phyloP scores from a whole-genome alignment of 1,140 invertebrate genomes.

The Potamilus streckersoni region DNA sequence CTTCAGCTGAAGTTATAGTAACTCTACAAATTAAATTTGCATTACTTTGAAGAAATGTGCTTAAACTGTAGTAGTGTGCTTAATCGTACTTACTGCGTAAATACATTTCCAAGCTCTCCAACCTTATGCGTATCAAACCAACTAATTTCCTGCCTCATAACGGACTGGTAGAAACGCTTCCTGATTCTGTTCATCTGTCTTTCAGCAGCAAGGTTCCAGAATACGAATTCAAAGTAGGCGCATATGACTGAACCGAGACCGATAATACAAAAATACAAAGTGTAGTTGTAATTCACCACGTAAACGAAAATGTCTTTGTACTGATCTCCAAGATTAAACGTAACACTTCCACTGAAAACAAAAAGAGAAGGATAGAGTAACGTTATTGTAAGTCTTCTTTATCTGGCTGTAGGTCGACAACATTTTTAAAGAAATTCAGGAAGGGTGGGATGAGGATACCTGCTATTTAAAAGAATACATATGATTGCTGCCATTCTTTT shows the following conservation, averaged over 20 bases:
- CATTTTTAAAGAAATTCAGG: neutral
- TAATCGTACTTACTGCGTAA: constrained; percentile 83
- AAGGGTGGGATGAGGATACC: neutral
- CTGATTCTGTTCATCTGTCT: constrained; percentile 80
- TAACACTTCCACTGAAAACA: too few species aligned
- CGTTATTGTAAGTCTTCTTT: neutral
- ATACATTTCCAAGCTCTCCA: constrained; percentile 88
- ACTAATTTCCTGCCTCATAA: constrained; percentile 88
- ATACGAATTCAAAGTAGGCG: constrained; percentile 64
- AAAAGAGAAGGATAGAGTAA: too few species aligned
- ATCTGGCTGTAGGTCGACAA: neutral
- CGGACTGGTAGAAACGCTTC: constrained; percentile 78
- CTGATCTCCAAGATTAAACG: too few species aligned
- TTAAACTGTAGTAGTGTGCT: too few species aligned
- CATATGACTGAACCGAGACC: constrained; percentile 49
- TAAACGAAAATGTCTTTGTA: too few species aligned
- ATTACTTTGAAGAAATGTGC: too few species aligned
- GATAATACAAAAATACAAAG: constrained; percentile 39
- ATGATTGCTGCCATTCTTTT: neutral
- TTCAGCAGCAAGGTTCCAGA: constrained; percentile 68
- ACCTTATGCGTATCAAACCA: constrained; percentile 92
- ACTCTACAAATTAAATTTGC: too few species aligned
- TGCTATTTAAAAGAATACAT: neutral
- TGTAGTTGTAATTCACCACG: too few species aligned
- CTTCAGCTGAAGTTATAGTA: too few species aligned